Percentiles rank a stretch among this genome's conserved stretches.
Conservation (phyloP, 2,888 invertebrate species). For the Epinotia demarniana region DNA sequence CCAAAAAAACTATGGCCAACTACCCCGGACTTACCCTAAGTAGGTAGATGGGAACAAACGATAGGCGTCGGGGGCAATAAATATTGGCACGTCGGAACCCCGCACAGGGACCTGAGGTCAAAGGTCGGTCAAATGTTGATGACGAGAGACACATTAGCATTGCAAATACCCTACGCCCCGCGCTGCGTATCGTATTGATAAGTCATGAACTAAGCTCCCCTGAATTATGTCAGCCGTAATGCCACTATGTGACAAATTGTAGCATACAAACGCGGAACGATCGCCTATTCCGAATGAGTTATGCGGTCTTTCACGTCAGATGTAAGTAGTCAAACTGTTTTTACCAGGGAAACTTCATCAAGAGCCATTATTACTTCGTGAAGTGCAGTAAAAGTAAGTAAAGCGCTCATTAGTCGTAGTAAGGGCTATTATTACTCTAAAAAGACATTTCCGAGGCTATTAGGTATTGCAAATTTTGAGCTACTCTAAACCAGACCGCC, state of each 20-base stretch:
- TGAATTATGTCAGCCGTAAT: conserved; percentile 47
- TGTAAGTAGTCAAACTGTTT: conserved; percentile 54
- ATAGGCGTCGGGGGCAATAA: conserved; percentile 46
- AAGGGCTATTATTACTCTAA: conserved; percentile 44
- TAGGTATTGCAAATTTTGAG: conserved; percentile 33
- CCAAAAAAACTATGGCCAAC: too few species aligned
- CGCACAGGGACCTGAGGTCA: conserved; percentile 44
- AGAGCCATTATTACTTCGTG: conserved; percentile 69
- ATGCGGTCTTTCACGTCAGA: conserved; percentile 48
- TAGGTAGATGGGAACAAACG: conserved; percentile 25
- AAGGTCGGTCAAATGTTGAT: conserved; percentile 53
- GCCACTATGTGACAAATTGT: conserved; percentile 47
- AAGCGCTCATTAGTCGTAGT: conserved; percentile 66
- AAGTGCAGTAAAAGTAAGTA: conserved; percentile 71
- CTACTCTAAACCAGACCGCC: conserved; percentile 1
- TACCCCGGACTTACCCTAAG: too few species aligned
- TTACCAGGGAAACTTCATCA: conserved; percentile 64
- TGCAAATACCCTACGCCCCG: conserved; percentile 52
- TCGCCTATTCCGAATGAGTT: conserved; percentile 53
- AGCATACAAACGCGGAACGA: conserved; percentile 51
- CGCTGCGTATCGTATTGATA: conserved; percentile 52
- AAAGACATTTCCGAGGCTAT: conserved; percentile 35
- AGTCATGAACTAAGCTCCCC: conserved; percentile 49
- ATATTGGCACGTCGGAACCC: conserved; percentile 48
- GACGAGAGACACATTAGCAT: conserved; percentile 54